Evolutionary conservation across 2,888 invertebrate species (phyloP).

Genomic region (Rhingia rostrata): DNA sequence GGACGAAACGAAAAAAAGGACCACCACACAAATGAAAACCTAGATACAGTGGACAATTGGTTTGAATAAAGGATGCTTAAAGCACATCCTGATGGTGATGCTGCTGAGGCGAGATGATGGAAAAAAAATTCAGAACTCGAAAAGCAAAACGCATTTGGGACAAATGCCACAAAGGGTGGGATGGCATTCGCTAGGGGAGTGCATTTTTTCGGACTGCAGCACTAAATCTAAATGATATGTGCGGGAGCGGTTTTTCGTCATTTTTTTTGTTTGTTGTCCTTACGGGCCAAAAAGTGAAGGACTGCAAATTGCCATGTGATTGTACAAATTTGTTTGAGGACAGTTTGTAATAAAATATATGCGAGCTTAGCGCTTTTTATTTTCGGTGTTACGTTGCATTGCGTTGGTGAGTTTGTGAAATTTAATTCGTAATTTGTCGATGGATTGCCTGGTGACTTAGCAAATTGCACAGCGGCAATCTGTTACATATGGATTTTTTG

Average conservation of each 20-base stretch:
- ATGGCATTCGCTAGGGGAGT: conserved; percentile 14
- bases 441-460: neutral
- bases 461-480: neutral
- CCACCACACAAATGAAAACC: conserved; percentile 11
- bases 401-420: neutral
- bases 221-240: conserved; percentile 74
- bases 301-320: conserved; percentile 74
- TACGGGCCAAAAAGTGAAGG: conserved; percentile 64
- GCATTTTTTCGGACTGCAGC: conserved; percentile 42
- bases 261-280: conserved; percentile 1
- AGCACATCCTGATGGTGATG: neutral
- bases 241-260: conserved; percentile 30
- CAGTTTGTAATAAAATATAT: conserved; percentile 68
- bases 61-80: conserved; percentile 43
- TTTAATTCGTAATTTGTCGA: conserved; percentile 49
- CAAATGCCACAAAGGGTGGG: neutral
- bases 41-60: conserved; percentile 56
- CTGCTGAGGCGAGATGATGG: neutral
- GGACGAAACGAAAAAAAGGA: conserved; percentile 23
- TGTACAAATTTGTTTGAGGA: conserved; percentile 73
- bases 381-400: neutral
- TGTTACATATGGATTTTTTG: neutral
- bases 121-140: conserved; percentile 3
- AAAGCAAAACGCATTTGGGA: neutral
- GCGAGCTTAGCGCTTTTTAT: conserved; percentile 16